These are phyloP conservation scores for Geodia barretti DNA, from an alignment of 37 sponge, comb jelly and placozoan genomes.

Conservation along the genomic window DNA sequence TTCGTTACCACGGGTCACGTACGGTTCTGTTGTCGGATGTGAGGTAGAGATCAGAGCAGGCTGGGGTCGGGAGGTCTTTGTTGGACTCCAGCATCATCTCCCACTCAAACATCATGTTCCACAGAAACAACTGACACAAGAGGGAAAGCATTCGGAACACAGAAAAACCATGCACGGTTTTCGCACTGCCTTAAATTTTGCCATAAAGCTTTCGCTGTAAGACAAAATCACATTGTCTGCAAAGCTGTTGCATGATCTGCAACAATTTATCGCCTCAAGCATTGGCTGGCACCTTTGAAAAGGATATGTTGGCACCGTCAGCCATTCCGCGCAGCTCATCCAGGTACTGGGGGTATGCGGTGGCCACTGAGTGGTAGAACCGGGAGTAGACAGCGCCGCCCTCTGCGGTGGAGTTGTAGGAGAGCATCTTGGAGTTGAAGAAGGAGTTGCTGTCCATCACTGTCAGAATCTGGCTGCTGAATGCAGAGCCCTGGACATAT, in stretches of 20 bases:
- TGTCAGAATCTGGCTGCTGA: constrained; percentile 6
- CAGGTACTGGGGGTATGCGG: constrained; percentile 38
- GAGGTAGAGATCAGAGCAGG: constrained; percentile 36
- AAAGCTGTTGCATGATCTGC: background rate
- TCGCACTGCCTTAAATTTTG: too few species aligned
- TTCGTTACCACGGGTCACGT: background rate
- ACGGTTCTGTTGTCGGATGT: background rate
- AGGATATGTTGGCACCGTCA: constrained; percentile 16
- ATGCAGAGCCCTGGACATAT: constrained; percentile 13
- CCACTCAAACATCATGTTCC: constrained; percentile 51
- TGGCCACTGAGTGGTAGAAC: background rate
- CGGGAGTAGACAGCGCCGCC: constrained; percentile 17
- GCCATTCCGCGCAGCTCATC: constrained; percentile 49
- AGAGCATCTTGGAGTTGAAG: constrained; percentile 29
- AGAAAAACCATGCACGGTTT: too few species aligned
- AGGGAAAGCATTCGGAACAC: too few species aligned
- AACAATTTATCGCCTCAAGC: background rate
- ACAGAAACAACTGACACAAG: constrained; percentile 7
- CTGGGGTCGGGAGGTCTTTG: constrained; percentile 16
- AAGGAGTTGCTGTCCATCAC: constrained; percentile 25
- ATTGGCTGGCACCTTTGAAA: constrained; percentile 3
- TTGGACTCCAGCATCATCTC: background rate
- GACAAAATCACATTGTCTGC: too few species aligned
- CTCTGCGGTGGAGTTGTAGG: constrained; percentile 19
- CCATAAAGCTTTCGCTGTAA: too few species aligned